phyloP scores from a whole-genome alignment of 2,797 vertebrate species.

The Eutrigla gurnardus region DNA sequence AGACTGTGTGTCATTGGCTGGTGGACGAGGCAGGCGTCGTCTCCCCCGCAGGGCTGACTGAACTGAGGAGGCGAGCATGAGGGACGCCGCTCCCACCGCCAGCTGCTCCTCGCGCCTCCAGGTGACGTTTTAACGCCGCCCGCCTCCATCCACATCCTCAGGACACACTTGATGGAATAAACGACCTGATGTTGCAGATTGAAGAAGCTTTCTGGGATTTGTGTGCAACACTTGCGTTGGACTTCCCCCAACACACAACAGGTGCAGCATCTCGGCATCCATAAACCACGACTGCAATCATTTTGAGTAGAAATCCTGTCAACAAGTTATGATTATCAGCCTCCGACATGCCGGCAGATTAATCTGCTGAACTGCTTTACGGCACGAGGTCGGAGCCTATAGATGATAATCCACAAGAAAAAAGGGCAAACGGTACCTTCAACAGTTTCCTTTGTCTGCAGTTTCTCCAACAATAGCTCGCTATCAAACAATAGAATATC shows the following conservation, averaged over 20 bases:
- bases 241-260: background rate
- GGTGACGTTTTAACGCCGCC: constrained; percentile 39
- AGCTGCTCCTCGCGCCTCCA: constrained; percentile 60
- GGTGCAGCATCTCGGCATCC: constrained; percentile 1
- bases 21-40: constrained; percentile 31
- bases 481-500: no score
- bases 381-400: background rate
- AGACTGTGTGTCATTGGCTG: constrained; percentile 31
- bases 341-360: background rate
- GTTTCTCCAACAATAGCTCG: no score
- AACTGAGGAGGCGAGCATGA: constrained; percentile 1
- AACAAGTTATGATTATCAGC: background rate
- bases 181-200: background rate
- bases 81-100: constrained; percentile 12
- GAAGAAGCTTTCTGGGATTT: background rate
- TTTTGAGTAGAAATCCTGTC: background rate
- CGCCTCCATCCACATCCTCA: background rate
- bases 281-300: background rate
- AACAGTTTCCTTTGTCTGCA: background rate
- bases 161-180: background rate
- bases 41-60: background rate
- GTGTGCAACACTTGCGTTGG: background rate
- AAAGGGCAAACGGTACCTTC: background rate
- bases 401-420: background rate
- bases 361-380: background rate